phyloP scores from a whole-genome alignment of 2,797 vertebrate species.

The Falco naumanni region DNA sequence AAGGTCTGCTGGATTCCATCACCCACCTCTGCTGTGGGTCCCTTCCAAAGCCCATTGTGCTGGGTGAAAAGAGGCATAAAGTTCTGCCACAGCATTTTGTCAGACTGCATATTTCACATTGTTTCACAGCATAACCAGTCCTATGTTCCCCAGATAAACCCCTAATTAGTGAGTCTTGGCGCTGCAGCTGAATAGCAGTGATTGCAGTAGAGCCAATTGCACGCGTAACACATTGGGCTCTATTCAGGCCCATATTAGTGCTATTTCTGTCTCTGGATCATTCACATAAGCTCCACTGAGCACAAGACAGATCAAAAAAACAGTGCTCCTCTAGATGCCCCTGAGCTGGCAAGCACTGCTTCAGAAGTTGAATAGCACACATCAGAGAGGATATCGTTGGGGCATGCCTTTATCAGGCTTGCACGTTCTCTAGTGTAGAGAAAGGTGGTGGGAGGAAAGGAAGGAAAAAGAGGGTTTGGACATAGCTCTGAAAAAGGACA shows the following conservation, averaged over 20 bases:
- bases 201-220: conserved; percentile 39
- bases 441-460: background rate
- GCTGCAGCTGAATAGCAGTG: conserved; percentile 34
- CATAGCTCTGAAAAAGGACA: background rate
- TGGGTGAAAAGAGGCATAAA: conserved; percentile 13
- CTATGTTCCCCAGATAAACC: conserved; percentile 55
- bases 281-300: background rate
- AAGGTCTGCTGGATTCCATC: background rate
- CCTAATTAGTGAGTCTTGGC: conserved; percentile 24
- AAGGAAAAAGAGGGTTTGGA: background rate
- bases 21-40: background rate
- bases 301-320: background rate
- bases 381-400: background rate
- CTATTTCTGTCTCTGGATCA: conserved; percentile 50
- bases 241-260: conserved; percentile 29
- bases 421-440: background rate
- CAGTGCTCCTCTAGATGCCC: background rate
- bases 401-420: background rate
- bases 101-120: conserved; percentile 23
- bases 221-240: conserved; percentile 20
- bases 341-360: background rate
- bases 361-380: background rate
- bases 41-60: background rate
- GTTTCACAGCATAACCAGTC: conserved; percentile 15
- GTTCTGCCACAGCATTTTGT: background rate